A percentile compares a stretch with the other conserved stretches of the same genome.
These are phyloP conservation scores for Sipha flava DNA, from an alignment of 1,140 invertebrate genomes.

Conservation along the genomic window DNA sequence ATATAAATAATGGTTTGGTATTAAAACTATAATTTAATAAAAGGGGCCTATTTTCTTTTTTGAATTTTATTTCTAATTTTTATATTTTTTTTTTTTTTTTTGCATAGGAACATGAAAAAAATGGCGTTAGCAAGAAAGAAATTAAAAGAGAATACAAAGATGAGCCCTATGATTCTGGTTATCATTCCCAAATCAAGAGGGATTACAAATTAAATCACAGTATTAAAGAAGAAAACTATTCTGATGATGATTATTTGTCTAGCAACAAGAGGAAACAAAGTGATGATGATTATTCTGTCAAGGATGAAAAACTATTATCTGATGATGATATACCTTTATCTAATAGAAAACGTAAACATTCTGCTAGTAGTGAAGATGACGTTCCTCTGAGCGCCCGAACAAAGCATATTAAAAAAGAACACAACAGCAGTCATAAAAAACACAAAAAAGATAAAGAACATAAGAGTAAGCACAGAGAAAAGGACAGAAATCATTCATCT, in stretches of 20 bases:
- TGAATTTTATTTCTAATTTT: neutral
- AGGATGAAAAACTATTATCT: neutral
- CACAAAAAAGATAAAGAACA: constrained; percentile 48
- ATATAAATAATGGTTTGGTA: neutral
- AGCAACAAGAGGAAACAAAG: constrained; percentile 5
- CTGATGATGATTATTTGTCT: neutral
- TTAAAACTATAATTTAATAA: constrained; percentile 12
- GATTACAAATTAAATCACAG: constrained; percentile 19
- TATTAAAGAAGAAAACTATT: constrained; percentile 15
- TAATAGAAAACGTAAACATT: constrained; percentile 21
- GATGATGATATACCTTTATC: constrained; percentile 27
- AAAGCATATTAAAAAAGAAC: constrained; percentile 64
- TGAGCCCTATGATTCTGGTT: constrained; percentile 6
- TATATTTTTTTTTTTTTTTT: neutral
- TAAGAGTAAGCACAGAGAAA: constrained; percentile 52
- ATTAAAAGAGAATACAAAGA: constrained; percentile 20
- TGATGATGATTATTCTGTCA: constrained; percentile 1
- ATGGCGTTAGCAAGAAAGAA: constrained; percentile 23
- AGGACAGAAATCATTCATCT: constrained; percentile 52
- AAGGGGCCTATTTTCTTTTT: neutral
- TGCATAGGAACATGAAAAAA: constrained; percentile 25
- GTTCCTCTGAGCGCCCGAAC: constrained; percentile 53
- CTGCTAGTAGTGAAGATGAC: constrained; percentile 51
- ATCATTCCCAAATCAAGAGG: constrained; percentile 18
- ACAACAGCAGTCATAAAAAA: constrained; percentile 54